Conservation (phyloP, 2,888 invertebrate genomes). For the Diploptera punctata region DNA sequence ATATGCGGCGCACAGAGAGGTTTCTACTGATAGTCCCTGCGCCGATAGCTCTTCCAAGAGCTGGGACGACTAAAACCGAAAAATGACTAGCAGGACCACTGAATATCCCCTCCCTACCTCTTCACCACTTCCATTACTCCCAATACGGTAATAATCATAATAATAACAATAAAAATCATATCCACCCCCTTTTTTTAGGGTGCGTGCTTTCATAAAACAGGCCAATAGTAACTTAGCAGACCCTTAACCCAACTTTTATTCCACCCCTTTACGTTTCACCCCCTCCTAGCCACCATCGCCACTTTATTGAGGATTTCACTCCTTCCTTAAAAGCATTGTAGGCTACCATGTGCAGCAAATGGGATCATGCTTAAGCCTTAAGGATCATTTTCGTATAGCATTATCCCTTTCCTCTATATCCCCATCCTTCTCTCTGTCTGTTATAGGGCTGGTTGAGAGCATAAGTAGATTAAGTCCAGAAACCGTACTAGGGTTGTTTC, state of each 20-base stretch:
- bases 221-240: constrained; percentile 40
- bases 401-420: background rate
- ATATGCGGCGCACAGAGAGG: too few species aligned
- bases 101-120: background rate
- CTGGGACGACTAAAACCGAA: background rate
- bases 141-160: constrained; percentile 37
- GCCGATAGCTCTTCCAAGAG: too few species aligned
- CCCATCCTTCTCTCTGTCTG: constrained; percentile 12
- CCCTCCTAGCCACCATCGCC: background rate
- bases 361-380: constrained; percentile 27
- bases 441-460: too few species aligned
- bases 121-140: constrained; percentile 24
- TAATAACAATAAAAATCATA: constrained; percentile 38
- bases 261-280: background rate
- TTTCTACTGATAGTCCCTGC: too few species aligned
- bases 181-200: constrained; percentile 23
- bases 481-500: too few species aligned
- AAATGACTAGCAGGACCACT: constrained; percentile 17
- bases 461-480: too few species aligned
- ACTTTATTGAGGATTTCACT: constrained; percentile 16
- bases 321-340: constrained; percentile 30
- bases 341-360: constrained; percentile 25
- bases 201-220: constrained; percentile 35
- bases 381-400: constrained; percentile 39
- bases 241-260: constrained; percentile 34